Evolutionary conservation across 2,888 invertebrate species (phyloP).

Genomic region (Diplazon laetatorius): DNA sequence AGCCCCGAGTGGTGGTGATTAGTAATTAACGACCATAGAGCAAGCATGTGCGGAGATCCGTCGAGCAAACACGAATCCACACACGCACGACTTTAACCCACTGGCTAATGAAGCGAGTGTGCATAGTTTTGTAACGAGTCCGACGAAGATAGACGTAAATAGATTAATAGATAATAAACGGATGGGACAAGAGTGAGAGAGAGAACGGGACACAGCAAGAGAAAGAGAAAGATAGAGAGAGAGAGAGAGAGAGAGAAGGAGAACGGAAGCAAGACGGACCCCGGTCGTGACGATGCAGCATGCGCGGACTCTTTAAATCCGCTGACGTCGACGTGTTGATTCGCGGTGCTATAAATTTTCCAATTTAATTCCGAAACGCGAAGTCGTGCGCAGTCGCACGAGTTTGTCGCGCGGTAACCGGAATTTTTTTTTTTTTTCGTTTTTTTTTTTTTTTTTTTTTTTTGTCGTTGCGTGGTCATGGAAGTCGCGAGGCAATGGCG

Average conservation of each 20-base stretch:
- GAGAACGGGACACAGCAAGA: too few relatives aligned
- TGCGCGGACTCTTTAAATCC: conserved; percentile 21
- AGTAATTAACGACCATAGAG: conserved; percentile 50
- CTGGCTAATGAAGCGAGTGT: conserved; percentile 34
- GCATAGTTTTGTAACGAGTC: background rate
- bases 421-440: conserved; percentile 65
- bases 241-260: conserved; percentile 18
- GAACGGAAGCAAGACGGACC: conserved; percentile 43
- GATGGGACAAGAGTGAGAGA: background rate
- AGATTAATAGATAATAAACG: too few relatives aligned
- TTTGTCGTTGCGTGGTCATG: conserved; percentile 76
- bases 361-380: conserved; percentile 69
- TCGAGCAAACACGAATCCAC: conserved; percentile 46
- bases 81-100: conserved; percentile 2
- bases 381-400: conserved; percentile 19
- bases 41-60: conserved; percentile 44
- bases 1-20: conserved; percentile 43
- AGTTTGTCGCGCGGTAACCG: conserved; percentile 29
- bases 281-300: background rate
- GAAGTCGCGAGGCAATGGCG: conserved; percentile 66
- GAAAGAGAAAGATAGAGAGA: background rate
- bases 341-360: conserved; percentile 64
- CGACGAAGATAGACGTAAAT: too few relatives aligned
- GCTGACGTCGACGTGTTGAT: conserved; percentile 36
- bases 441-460: conserved; percentile 49